Evolutionary conservation across 1,140 invertebrate genomes (phyloP).

Genomic region (Anoplolepis gracilipes): DNA sequence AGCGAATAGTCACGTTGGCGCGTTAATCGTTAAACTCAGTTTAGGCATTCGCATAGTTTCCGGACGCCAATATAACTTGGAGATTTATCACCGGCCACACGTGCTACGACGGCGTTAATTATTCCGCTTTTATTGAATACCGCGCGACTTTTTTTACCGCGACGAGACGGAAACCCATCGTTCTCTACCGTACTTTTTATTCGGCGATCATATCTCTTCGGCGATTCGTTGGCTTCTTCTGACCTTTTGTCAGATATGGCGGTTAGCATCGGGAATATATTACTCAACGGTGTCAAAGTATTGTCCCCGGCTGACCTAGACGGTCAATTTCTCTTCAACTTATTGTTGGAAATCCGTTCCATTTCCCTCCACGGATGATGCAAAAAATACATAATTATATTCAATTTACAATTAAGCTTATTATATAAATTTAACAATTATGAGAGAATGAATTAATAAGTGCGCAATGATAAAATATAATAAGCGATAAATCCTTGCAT

Average conservation of each 20-base stretch:
- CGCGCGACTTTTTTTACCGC: constrained; percentile 27
- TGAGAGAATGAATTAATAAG: neutral
- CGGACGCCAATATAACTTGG: constrained; percentile 56
- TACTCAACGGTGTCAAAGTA: constrained; percentile 30
- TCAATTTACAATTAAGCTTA: neutral
- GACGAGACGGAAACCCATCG: constrained; percentile 20
- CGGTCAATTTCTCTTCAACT: neutral
- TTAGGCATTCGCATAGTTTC: constrained; percentile 53
- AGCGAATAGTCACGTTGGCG: constrained; percentile 50
- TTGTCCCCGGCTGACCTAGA: neutral
- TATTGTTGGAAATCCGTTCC: neutral
- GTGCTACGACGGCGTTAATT: constrained; percentile 49
- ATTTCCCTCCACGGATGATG: neutral
- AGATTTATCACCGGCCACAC: constrained; percentile 58
- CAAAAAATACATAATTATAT: neutral
- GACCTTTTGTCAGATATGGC: neutral
- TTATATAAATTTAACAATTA: neutral
- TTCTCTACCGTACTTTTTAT: constrained; percentile 28
- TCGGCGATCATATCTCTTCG: constrained; percentile 49
- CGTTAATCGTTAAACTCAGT: constrained; percentile 63
- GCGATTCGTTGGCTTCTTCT: constrained; percentile 49
- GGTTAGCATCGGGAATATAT: constrained; percentile 32
- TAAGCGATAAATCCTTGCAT: neutral
- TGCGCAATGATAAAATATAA: neutral
- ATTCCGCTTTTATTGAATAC: constrained; percentile 62